phyloP scores from a whole-genome alignment of 2,113 vertebrate species.

The Labrus mixtus region DNA sequence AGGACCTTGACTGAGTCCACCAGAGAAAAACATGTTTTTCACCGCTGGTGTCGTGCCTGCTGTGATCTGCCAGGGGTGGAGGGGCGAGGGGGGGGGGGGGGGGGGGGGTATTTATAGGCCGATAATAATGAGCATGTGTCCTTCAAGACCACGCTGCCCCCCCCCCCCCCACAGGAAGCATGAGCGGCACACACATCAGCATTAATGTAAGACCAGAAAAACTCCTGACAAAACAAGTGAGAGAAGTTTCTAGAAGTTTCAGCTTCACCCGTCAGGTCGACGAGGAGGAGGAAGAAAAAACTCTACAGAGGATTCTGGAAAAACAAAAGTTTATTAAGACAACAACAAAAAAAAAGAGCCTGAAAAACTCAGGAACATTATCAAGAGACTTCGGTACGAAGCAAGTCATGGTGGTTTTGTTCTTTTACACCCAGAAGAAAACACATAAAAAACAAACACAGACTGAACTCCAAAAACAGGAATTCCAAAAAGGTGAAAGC shows the following conservation, averaged over 20 bases:
- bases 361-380: slow-evolving; percentile 82
- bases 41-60: slow-evolving; percentile 7
- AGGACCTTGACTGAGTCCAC: slow-evolving; percentile 7
- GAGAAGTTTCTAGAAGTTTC: not conserved
- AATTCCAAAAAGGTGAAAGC: slow-evolving; percentile 65
- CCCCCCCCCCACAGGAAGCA: not conserved
- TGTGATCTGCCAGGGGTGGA: slow-evolving; percentile 5
- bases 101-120: slow-evolving; percentile 61
- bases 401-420: slow-evolving; percentile 66
- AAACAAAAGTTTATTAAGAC: slow-evolving; percentile 85
- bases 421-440: slow-evolving; percentile 64
- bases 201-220: not conserved
- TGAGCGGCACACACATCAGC: not conserved
- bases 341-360: slow-evolving; percentile 67
- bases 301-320: slow-evolving; percentile 43
- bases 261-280: too few relatives aligned
- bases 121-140: slow-evolving; percentile 53
- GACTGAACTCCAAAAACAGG: slow-evolving; percentile 54
- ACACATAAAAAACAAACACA: slow-evolving; percentile 20
- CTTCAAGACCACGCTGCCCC: slow-evolving; percentile 31
- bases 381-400: slow-evolving; percentile 85
- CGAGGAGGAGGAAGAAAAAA: not conserved
- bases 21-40: slow-evolving; percentile 66
- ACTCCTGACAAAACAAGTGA: not conserved
- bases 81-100: not conserved